Percentiles rank a stretch among this genome's conserved stretches.
phyloP scores from a whole-genome alignment of 2,113 vertebrate species.

The Plecturocebus donacophilus region DNA sequence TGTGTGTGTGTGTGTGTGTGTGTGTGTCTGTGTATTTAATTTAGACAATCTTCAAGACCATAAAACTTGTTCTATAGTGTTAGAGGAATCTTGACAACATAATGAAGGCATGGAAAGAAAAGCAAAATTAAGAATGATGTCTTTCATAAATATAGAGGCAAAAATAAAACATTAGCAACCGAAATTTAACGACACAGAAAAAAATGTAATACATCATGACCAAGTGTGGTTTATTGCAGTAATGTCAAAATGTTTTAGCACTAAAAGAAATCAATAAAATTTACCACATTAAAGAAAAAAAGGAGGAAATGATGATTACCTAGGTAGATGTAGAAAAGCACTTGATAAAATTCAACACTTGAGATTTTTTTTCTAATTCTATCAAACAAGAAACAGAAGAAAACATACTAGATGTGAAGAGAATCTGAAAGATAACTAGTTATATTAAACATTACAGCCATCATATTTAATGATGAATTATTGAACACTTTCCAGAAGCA shows the following conservation, averaged over 20 bases:
- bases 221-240: neutral
- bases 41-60: neutral
- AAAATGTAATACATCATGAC: neutral
- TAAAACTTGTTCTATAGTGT: neutral
- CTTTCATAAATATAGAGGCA: neutral
- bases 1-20: neutral
- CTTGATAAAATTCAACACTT: neutral
- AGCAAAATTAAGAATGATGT: neutral
- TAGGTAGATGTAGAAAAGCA: neutral
- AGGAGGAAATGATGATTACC: neutral
- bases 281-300: neutral
- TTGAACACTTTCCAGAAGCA: neutral
- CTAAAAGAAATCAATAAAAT: neutral
- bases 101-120: neutral
- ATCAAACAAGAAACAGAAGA: neutral
- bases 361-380: neutral
- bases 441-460: neutral
- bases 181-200: neutral
- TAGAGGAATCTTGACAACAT: neutral
- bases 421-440: neutral
- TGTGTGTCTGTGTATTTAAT: neutral
- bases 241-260: neutral
- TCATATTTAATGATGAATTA: neutral
- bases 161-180: neutral
- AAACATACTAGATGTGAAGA: neutral